Evolutionary conservation across 2,888 invertebrate genomes (phyloP).

Genomic region (Leucoptera coffeella): DNA sequence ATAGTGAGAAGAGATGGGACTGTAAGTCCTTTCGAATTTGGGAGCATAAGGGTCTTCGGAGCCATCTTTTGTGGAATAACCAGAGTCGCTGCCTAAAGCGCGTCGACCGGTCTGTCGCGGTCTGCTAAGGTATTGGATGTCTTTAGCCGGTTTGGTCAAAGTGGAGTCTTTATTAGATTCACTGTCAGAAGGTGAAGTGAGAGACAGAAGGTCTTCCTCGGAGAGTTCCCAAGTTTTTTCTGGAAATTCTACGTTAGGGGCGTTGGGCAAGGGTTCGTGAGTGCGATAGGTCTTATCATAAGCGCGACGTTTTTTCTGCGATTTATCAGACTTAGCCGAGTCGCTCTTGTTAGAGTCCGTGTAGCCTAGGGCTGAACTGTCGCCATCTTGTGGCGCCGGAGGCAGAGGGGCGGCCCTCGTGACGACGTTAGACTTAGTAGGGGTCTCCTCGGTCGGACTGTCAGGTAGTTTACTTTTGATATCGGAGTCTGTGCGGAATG

Average conservation of each 20-base stretch:
- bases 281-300: conserved; percentile 82
- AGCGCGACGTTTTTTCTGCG: conserved; percentile 59
- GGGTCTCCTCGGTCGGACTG: conserved; percentile 29
- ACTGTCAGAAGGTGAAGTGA: conserved; percentile 51
- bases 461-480: conserved; percentile 24
- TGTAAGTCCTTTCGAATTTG: conserved; percentile 31
- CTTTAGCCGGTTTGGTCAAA: conserved; percentile 52
- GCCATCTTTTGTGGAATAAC: conserved; percentile 35
- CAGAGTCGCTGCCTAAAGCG: conserved; percentile 41
- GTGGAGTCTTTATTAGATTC: conserved; percentile 54
- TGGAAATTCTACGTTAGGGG: conserved; percentile 73
- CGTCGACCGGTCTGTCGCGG: conserved; percentile 56
- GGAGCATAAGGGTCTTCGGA: conserved; percentile 37
- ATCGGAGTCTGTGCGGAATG: conserved; percentile 28
- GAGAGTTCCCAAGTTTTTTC: conserved; percentile 75
- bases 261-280: conserved; percentile 70
- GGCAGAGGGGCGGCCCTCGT: conserved; percentile 25
- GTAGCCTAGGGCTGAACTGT: conserved; percentile 46
- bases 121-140: conserved; percentile 54
- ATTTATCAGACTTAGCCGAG: conserved; percentile 44
- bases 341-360: conserved; percentile 47
- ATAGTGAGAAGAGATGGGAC: conserved; percentile 37
- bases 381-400: conserved; percentile 26
- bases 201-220: conserved; percentile 54
- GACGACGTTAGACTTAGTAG: conserved; percentile 12